Evolutionary conservation across 2,113 vertebrate genomes (phyloP).

Genomic region (Pollimyrus isidori): DNA sequence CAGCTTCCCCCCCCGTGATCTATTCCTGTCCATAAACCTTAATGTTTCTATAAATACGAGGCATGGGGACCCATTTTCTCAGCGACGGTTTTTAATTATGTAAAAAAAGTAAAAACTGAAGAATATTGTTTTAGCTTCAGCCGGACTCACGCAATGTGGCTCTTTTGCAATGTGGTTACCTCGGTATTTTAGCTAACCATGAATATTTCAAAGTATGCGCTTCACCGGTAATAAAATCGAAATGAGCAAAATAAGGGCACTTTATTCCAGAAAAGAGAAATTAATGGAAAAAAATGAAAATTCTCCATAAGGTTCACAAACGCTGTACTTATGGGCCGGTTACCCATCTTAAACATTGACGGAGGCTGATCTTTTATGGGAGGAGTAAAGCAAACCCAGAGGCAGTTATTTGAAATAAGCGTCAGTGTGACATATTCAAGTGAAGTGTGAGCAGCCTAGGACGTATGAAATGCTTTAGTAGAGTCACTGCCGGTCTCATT

Average conservation of each 20-base stretch:
- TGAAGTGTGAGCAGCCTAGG: background rate
- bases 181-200: background rate
- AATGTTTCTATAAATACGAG: background rate
- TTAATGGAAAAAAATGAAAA: background rate
- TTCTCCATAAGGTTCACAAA: background rate
- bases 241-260: background rate
- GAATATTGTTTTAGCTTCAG: background rate
- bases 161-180: background rate
- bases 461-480: background rate
- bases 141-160: background rate
- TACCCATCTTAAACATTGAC: background rate
- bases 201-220: background rate
- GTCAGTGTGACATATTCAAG: constrained; percentile 4
- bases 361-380: background rate
- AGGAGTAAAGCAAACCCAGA: background rate
- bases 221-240: background rate
- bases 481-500: background rate
- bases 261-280: background rate
- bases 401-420: background rate
- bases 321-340: background rate
- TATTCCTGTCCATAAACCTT: background rate
- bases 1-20: background rate
- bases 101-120: background rate
- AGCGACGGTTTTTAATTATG: background rate
- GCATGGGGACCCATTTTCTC: background rate